Conservation (phyloP, 2,888 invertebrate species). For the Auanema freiburgensis region DNA sequence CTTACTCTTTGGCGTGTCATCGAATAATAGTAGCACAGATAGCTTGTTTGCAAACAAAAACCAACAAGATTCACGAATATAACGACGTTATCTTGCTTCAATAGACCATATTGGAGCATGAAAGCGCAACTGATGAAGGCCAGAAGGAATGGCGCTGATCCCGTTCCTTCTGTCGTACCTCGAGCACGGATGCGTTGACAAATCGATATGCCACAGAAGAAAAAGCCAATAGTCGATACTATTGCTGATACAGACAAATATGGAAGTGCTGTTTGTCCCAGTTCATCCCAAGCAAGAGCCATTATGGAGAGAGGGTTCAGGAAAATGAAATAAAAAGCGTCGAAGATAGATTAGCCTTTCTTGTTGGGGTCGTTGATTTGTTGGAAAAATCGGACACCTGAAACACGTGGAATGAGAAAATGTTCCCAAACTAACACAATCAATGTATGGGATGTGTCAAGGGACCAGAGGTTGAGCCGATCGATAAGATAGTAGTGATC, state of each 20-base stretch:
- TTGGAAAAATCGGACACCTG: too few species aligned
- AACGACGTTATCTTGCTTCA: conserved; percentile 74
- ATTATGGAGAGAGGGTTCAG: too few species aligned
- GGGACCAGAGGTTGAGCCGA: too few species aligned
- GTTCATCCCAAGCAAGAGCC: not conserved
- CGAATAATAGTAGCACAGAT: conserved; percentile 75
- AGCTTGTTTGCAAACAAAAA: conserved; percentile 75
- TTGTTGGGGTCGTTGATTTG: too few species aligned
- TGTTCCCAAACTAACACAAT: too few species aligned
- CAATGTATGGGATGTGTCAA: too few species aligned
- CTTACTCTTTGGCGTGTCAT: conserved; percentile 70
- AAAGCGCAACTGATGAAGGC: conserved; percentile 73
- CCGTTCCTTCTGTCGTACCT: conserved; percentile 56
- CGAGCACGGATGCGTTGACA: conserved; percentile 47
- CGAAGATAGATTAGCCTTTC: too few species aligned
- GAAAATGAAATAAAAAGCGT: too few species aligned
- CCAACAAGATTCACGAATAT: conserved; percentile 79
- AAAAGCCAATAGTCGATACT: conserved; percentile 52
- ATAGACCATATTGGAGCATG: conserved; percentile 80
- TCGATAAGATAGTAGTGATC: too few species aligned
- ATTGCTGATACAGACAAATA: conserved; percentile 55
- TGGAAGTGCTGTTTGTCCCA: conserved; percentile 29
- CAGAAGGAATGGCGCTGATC: conserved; percentile 45
- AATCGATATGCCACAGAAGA: conserved; percentile 59
- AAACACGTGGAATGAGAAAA: too few species aligned